Evolutionary conservation across 1,140 invertebrate species (phyloP).

Genomic region (Steinernema feltiae): DNA sequence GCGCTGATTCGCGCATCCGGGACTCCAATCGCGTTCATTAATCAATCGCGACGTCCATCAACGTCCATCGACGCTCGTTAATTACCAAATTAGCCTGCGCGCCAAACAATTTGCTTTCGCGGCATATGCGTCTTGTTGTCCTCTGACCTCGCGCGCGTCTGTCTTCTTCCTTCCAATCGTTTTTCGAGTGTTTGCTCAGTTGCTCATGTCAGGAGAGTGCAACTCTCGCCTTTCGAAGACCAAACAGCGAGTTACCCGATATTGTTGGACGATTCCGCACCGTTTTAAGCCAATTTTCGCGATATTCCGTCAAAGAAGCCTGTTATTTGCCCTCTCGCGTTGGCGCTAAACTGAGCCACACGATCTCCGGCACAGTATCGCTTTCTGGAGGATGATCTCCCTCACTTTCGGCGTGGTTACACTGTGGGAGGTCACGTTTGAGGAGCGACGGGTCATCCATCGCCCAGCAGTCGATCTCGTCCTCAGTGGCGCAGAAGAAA

Average conservation of each 20-base stretch:
- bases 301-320: too few species aligned
- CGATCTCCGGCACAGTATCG: too few species aligned
- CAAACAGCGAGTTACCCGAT: background rate
- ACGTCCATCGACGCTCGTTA: background rate
- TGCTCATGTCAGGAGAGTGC: background rate
- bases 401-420: background rate
- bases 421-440: background rate
- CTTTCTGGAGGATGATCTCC: too few species aligned
- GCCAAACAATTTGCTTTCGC: background rate
- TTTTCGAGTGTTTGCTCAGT: background rate
- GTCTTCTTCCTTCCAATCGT: background rate
- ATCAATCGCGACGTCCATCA: background rate
- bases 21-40: background rate
- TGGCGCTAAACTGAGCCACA: too few species aligned
- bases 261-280: background rate
- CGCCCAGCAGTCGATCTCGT: background rate
- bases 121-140: background rate
- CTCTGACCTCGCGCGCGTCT: background rate
- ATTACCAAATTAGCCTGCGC: background rate
- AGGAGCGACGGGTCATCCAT: background rate
- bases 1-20: background rate
- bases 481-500: background rate
- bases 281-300: too few species aligned
- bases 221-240: background rate
- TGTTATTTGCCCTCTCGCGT: too few species aligned